Evolutionary conservation across 2,888 invertebrate species (phyloP), one percentile per base, ranked within the genome.

Genomic region (Clivina fossor): DNA sequence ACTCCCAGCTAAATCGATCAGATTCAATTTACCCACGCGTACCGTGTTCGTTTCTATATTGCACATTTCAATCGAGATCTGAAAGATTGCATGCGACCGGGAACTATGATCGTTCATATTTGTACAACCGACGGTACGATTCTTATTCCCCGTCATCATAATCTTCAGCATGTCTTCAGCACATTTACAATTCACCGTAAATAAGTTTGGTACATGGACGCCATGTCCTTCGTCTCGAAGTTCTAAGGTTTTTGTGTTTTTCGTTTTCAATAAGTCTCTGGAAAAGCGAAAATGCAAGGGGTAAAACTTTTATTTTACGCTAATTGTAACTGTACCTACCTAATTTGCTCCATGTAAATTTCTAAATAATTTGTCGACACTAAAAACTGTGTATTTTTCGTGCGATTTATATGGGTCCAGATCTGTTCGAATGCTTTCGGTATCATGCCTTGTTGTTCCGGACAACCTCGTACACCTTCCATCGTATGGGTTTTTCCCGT

Each of bases 71-170:
- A 99, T 88, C 47, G 95, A 95, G 65, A 99, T 93, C 72, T 96
- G 90, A 75, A 99, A 98, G 63, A 99, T 97, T 50, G 99, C 98
- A 78, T 99, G 99, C 40, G 95, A 95, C 60, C 98, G 80, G 30
- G 96, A 96, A 66, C 95, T 96, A 75, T 97, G 96, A 74, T 95
- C 94, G 77, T 99, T 99, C 96, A 97, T 97, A 73, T 96, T 92
- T 48, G 96, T 97, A 59, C 92, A 86, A 19, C 90, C 98, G 43
- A 95, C 88, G n/a, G 95, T 92, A 65, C 99, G 84, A 76, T 95
- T 92, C 65, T 86, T 83, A 75, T 97, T 96, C 47, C 99, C 99
- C 38, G 87, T 80, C 63, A 85, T 84, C 97, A 99, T 95, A 35
- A 96, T 86, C 65, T 89, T 86, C 62, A 93, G 83, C 80, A 99